Conservation (phyloP, 2,797 vertebrate species). For the Pachyuromys duprasi region DNA sequence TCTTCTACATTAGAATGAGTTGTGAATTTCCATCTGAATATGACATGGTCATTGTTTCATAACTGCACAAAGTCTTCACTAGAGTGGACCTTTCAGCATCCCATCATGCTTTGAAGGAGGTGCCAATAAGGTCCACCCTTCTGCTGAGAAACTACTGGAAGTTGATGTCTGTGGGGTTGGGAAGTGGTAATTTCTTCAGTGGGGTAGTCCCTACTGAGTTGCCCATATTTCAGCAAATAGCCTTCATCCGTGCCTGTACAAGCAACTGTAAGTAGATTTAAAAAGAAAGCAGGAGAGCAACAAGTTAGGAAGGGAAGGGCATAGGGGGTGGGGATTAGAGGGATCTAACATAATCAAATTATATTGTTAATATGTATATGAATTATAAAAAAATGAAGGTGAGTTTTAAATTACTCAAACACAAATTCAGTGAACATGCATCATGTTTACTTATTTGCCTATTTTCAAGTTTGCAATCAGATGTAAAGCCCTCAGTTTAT, state of each 20-base stretch:
- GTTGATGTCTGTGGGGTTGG: not conserved
- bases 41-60: not conserved
- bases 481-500: not conserved
- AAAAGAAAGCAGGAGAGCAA: not conserved
- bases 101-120: not conserved
- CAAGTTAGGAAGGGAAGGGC: not conserved
- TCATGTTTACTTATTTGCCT: not conserved
- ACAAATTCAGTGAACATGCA: not conserved
- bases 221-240: not conserved
- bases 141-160: not conserved
- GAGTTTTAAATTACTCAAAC: constrained; percentile 25
- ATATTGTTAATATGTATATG: not conserved
- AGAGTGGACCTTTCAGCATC: not conserved
- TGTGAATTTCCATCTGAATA: not conserved
- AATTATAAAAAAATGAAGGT: not conserved
- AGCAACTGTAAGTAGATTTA: not conserved
- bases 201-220: not conserved
- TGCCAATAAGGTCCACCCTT: not conserved
- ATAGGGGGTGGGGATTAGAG: too few relatives aligned
- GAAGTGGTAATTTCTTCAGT: not conserved
- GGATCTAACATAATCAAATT: not conserved
- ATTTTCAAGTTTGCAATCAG: not conserved
- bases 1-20: not conserved
- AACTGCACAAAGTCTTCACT: not conserved
- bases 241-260: not conserved